phyloP scores from a whole-genome alignment of 2,113 vertebrate genomes.

The Anguilla japonica region DNA sequence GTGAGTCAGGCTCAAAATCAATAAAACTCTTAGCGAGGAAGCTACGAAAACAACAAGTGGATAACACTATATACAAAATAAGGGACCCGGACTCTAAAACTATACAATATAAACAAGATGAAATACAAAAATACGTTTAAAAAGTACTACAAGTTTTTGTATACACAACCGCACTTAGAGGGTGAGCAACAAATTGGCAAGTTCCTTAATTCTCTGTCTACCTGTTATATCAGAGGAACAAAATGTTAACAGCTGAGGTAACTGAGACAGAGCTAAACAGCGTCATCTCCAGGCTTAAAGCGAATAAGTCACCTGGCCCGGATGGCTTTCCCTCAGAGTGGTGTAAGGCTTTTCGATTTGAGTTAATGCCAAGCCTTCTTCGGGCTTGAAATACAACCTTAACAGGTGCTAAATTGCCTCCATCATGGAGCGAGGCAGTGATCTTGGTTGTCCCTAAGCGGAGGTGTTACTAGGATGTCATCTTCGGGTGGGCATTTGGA shows the following conservation, averaged over 20 bases:
- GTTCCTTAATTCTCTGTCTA: not conserved
- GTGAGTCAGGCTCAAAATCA: too few relatives aligned
- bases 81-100: too few relatives aligned
- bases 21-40: too few relatives aligned
- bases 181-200: not conserved
- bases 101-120: too few relatives aligned
- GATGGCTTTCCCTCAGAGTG: conserved; percentile 21
- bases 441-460: too few relatives aligned
- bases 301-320: conserved; percentile 20
- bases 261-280: conserved; percentile 11
- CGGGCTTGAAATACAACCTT: not conserved
- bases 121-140: not conserved
- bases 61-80: too few relatives aligned
- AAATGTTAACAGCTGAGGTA: not conserved
- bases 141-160: not conserved
- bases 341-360: conserved; percentile 18
- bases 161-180: not conserved
- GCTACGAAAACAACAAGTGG: too few relatives aligned
- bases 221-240: not conserved
- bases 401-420: not conserved
- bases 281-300: conserved; percentile 25
- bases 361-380: not conserved
- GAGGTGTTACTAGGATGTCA: too few relatives aligned
- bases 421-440: not conserved
- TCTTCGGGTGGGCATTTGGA: too few relatives aligned